phyloP scores from a whole-genome alignment of 2,797 vertebrate species.

The Galagoides demidoff region DNA sequence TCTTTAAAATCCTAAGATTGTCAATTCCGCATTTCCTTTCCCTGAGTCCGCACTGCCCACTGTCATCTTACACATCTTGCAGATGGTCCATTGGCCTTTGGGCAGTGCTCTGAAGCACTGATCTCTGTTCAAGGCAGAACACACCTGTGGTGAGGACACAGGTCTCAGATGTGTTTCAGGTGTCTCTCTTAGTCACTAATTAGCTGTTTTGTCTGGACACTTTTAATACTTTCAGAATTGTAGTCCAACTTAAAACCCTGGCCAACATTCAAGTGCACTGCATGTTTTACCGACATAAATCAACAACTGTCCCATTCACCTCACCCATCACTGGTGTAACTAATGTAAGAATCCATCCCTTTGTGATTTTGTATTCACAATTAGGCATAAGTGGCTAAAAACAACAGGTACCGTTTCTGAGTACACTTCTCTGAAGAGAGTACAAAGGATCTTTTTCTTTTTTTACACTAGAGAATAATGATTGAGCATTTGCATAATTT shows the following conservation, averaged over 20 bases:
- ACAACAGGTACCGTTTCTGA: not conserved
- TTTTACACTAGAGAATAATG: not conserved
- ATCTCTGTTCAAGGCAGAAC: not conserved
- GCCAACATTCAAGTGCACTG: not conserved
- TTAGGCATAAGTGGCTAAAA: not conserved
- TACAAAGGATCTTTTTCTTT: not conserved
- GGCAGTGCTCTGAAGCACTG: not conserved
- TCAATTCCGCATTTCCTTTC: conserved; percentile 2
- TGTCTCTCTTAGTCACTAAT: not conserved
- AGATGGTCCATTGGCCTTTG: not conserved
- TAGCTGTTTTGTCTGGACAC: not conserved
- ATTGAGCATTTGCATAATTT: not conserved
- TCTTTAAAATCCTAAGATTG: not conserved
- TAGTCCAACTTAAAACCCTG: not conserved
- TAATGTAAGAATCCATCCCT: not conserved
- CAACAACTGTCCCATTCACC: not conserved
- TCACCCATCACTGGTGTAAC: not conserved
- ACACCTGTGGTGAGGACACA: not conserved
- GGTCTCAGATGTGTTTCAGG: not conserved
- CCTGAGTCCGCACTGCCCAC: not conserved
- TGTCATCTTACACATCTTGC: not conserved
- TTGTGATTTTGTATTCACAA: not conserved
- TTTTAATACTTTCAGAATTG: conserved; percentile 22
- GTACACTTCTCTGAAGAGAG: not conserved
- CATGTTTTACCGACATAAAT: not conserved